These are phyloP conservation scores for Rhagonycha fulva DNA, from an alignment of 2,888 invertebrate species.

Conservation along the genomic window DNA sequence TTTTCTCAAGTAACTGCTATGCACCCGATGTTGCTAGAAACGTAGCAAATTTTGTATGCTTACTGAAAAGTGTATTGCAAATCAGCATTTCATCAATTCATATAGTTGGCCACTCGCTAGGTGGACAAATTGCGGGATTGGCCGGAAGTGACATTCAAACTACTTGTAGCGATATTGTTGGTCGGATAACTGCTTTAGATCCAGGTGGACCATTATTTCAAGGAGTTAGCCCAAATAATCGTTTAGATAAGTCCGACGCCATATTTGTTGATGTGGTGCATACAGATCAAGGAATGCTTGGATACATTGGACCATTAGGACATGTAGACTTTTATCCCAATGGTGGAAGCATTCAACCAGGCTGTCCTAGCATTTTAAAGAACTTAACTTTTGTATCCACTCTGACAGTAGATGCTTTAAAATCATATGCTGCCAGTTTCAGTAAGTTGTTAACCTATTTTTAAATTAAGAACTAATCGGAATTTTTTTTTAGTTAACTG, in stretches of 20 bases:
- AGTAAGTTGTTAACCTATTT: not conserved
- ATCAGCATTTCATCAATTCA: not conserved
- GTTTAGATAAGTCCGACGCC: slow-evolving; percentile 2
- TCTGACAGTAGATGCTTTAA: not conserved
- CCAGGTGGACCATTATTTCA: slow-evolving; percentile 4
- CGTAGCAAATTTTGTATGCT: not conserved
- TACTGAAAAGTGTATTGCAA: not conserved
- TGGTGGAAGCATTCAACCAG: slow-evolving; percentile 4
- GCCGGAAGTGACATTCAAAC: not conserved
- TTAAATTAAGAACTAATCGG: not conserved
- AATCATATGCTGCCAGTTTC: not conserved
- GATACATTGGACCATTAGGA: slow-evolving; percentile 6
- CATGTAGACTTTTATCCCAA: slow-evolving; percentile 12
- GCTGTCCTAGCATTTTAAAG: not conserved
- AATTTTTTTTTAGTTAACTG: not conserved
- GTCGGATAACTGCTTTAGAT: slow-evolving; percentile 5
- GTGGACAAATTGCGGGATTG: slow-evolving; percentile 4
- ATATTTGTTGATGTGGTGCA: slow-evolving; percentile 5
- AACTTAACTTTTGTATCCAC: not conserved
- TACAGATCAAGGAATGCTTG: not conserved
- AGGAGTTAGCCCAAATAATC: not conserved
- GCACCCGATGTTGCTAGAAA: not conserved
- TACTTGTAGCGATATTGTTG: not conserved
- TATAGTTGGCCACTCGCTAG: slow-evolving; percentile 11
- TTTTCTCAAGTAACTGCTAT: not conserved